Evolutionary conservation across 2,888 invertebrate species (phyloP).

Genomic region (Capitulum mitella): DNA sequence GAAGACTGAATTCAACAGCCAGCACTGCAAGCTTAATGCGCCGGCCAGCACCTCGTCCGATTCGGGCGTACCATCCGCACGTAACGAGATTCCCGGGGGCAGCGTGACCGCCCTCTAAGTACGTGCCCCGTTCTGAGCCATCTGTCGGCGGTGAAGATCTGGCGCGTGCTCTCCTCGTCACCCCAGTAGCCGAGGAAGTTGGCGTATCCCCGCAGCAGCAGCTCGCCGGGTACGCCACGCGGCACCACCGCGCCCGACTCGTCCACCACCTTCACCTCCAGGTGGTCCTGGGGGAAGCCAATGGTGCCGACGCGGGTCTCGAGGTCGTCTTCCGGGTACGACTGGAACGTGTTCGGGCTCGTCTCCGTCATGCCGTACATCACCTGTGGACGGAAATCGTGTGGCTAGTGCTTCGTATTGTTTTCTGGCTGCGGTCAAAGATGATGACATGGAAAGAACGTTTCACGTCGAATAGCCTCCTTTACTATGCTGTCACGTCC

Average conservation of each 20-base stretch:
- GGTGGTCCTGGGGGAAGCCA: constrained; percentile 50
- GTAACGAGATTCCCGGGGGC: too few species aligned
- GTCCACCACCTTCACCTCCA: constrained; percentile 57
- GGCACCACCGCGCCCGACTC: constrained; percentile 57
- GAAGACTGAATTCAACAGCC: too few species aligned
- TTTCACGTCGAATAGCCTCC: too few species aligned
- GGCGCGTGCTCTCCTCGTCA: constrained; percentile 62
- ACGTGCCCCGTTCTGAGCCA: constrained; percentile 61
- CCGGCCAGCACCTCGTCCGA: too few species aligned
- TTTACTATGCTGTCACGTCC: too few species aligned
- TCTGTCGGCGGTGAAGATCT: constrained; percentile 57
- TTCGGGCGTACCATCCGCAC: too few species aligned
- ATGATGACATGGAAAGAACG: too few species aligned
- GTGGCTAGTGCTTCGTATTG: too few species aligned
- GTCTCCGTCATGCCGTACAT: constrained; percentile 56
- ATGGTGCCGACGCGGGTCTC: constrained; percentile 49
- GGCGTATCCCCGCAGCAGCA: constrained; percentile 56
- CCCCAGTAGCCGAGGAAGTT: constrained; percentile 77
- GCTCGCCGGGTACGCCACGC: constrained; percentile 63
- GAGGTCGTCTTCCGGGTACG: constrained; percentile 46
- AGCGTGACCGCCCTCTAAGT: too few species aligned
- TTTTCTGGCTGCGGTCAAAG: too few species aligned
- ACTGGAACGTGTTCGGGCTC: constrained; percentile 52
- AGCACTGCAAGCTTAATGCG: too few species aligned
- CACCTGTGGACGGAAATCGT: too few species aligned